Evolutionary conservation across 1,140 invertebrate genomes (phyloP).

Genomic region (Eubasilissa regina): DNA sequence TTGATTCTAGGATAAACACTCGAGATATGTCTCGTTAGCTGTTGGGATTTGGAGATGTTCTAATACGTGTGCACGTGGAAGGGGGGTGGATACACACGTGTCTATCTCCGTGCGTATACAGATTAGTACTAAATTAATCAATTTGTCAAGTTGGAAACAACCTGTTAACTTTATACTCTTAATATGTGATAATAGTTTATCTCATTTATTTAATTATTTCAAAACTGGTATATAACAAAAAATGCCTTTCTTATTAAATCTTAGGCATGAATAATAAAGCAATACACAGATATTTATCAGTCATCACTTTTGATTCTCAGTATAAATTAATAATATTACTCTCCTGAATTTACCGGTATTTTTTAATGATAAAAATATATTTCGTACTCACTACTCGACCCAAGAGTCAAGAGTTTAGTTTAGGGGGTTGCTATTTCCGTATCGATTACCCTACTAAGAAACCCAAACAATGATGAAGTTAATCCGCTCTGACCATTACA

Average conservation of each 20-base stretch:
- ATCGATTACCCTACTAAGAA: slow-evolving; percentile 50
- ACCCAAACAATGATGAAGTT: slow-evolving; percentile 23
- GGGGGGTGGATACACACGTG: background rate
- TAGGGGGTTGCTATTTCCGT: background rate
- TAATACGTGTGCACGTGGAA: slow-evolving; percentile 7
- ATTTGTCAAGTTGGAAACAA: slow-evolving; percentile 11
- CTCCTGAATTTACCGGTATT: too few species aligned
- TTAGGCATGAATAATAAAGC: too few species aligned
- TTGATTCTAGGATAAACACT: slow-evolving; percentile 58
- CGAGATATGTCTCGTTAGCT: slow-evolving; percentile 39
- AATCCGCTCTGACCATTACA: too few species aligned
- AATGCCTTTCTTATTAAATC: too few species aligned
- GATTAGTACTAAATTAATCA: background rate
- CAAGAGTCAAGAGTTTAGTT: background rate
- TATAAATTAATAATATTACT: too few species aligned
- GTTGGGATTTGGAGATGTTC: slow-evolving; percentile 29
- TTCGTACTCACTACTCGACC: too few species aligned
- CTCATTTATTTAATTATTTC: too few species aligned
- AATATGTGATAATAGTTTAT: too few species aligned
- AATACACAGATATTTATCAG: too few species aligned
- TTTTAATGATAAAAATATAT: too few species aligned
- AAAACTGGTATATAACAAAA: too few species aligned
- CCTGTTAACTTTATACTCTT: background rate
- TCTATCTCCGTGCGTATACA: background rate
- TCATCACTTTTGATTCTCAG: too few species aligned